Conservation (phyloP, 2,888 invertebrate genomes). For the Bruchidius siliquastri region DNA sequence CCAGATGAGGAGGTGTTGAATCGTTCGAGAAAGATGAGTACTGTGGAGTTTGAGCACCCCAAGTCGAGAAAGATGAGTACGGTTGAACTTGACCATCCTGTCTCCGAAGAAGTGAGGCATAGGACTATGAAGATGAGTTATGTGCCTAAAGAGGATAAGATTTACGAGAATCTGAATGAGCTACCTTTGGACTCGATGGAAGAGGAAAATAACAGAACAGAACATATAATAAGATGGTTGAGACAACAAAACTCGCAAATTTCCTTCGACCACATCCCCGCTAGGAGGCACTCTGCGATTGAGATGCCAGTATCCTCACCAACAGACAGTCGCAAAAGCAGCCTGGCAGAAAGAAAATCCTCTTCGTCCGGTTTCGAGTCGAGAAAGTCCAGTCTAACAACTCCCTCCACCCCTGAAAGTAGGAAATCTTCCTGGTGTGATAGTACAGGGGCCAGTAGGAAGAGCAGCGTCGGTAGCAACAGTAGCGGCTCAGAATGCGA, state of each 20-base stretch:
- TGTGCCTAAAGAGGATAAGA: conserved; percentile 40
- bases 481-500: conserved; percentile 47
- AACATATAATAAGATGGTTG: conserved; percentile 45
- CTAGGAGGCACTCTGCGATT: conserved; percentile 29
- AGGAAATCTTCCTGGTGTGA: conserved; percentile 37
- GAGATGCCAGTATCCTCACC: conserved; percentile 35
- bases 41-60: conserved; percentile 9
- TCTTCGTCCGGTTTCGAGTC: conserved; percentile 40
- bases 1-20: conserved; percentile 22
- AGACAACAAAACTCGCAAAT: conserved; percentile 41
- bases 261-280: conserved; percentile 20
- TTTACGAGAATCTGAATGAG: conserved; percentile 43
- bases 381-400: conserved; percentile 38
- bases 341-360: conserved; percentile 33
- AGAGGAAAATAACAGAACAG: conserved; percentile 38
- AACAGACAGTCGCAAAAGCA: conserved; percentile 39
- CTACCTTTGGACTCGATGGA: conserved; percentile 38
- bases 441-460: conserved; percentile 38
- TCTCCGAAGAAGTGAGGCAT: conserved; percentile 15
- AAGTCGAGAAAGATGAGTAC: conserved; percentile 5
- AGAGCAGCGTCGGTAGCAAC: conserved; percentile 44
- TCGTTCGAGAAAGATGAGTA: conserved; percentile 19
- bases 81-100: neutral
- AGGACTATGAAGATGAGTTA: conserved; percentile 39
- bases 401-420: conserved; percentile 39